phyloP scores from a whole-genome alignment of 2,888 invertebrate species.

The Stenoptilia bipunctidactyla region DNA sequence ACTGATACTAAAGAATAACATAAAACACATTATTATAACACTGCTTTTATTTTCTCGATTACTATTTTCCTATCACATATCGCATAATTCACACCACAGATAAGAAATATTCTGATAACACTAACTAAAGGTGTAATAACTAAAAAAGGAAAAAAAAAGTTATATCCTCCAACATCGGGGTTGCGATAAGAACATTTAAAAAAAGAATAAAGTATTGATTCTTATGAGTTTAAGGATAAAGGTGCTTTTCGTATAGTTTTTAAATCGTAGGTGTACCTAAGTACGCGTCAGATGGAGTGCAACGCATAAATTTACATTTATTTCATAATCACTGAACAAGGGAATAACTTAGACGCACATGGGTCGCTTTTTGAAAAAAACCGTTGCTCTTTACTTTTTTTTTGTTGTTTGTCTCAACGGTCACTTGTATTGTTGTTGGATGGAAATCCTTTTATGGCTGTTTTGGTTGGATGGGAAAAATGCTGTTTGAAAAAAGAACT shows the following conservation, averaged over 20 bases:
- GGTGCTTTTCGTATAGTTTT: too few species aligned
- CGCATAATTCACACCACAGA: too few species aligned
- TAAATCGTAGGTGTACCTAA: background rate
- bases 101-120: too few species aligned
- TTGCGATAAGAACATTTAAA: conserved; percentile 21
- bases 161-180: conserved; percentile 27
- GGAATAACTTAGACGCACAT: conserved; percentile 68
- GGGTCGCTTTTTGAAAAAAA: conserved; percentile 41
- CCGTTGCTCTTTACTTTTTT: conserved; percentile 52
- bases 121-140: too few species aligned
- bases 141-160: conserved; percentile 17
- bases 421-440: conserved; percentile 13
- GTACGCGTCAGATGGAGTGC: conserved; percentile 30
- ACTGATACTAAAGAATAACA: too few species aligned
- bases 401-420: conserved; percentile 41
- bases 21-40: too few species aligned
- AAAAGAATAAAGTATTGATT: background rate
- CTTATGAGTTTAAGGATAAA: too few species aligned
- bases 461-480: background rate
- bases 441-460: background rate
- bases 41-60: too few species aligned
- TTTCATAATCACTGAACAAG: conserved; percentile 68
- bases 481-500: too few species aligned
- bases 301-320: conserved; percentile 65
- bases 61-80: too few species aligned